phyloP scores from a whole-genome alignment of 2,797 vertebrate species.

The Enteromius paludinosus region DNA sequence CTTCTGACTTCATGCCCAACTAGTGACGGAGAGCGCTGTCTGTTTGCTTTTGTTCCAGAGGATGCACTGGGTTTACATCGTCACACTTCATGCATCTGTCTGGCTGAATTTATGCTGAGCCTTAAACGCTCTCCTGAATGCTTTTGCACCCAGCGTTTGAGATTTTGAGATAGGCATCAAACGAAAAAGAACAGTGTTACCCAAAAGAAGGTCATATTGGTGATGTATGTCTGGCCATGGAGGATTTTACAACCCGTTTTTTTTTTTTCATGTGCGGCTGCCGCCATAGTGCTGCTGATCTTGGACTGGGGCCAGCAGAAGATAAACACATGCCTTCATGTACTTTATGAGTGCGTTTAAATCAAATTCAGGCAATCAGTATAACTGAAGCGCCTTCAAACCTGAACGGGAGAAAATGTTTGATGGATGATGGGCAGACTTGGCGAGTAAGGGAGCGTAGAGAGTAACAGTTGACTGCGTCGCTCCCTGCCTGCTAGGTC shows the following conservation, averaged over 20 bases:
- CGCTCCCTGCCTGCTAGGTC: conserved; percentile 37
- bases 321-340: conserved; percentile 55
- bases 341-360: conserved; percentile 50
- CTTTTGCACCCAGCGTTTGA: conserved; percentile 28
- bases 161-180: conserved; percentile 38
- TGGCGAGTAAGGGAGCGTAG: conserved; percentile 30
- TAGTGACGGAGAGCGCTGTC: conserved; percentile 37
- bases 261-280: conserved; percentile 41
- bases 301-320: conserved; percentile 54
- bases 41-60: conserved; percentile 55
- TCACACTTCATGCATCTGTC: conserved; percentile 55
- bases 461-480: conserved; percentile 38
- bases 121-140: conserved; percentile 47
- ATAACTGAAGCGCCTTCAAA: conserved; percentile 44
- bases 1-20: conserved; percentile 29
- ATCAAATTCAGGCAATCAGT: conserved; percentile 54
- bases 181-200: conserved; percentile 1
- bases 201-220: conserved; percentile 27
- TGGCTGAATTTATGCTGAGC: conserved; percentile 44
- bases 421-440: conserved; percentile 39
- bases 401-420: neutral
- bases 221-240: conserved; percentile 38
- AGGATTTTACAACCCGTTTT: conserved; percentile 29
- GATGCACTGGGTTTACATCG: conserved; percentile 54
- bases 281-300: conserved; percentile 48